Evolutionary conservation across 2,113 vertebrate species (phyloP), one percentile per base, ranked within the genome.

Genomic region (Eurypyga helias): DNA sequence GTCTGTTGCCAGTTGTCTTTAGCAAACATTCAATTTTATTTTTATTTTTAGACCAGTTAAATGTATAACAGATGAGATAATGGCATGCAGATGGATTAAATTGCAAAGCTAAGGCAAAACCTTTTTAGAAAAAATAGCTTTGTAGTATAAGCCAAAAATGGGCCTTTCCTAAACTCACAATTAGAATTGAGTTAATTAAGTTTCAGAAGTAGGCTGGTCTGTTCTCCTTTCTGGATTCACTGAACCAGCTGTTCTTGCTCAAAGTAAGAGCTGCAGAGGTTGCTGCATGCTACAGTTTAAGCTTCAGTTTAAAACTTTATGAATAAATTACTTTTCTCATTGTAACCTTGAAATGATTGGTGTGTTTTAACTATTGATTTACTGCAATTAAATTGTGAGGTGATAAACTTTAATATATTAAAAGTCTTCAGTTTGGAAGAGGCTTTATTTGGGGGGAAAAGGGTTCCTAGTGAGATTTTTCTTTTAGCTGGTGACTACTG

Each of bases 21-120:
- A 96, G 62, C 76, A 96, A 96, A 94, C 90, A 94, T 93, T 88
- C 83, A 94, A 92, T 96, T 97, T 96, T 83, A 90, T 0, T 80
- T 85, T 96, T 95, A 96, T 96, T 96, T 97, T 96, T 97, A 96
- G 95, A 81, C 26, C 60, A 67, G 85, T 94, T 95, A 97, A 94
- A 97, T 96, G 80, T 81, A 11, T 89, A 94, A 92, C 96, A 97
- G 97, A 96, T 95, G 97, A 96, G 92, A 94, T 95, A 96, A 97
- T 96, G 88, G 93, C 90, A 93, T 90, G 83, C 95, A 96, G 95
- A 97, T 90, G 95, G 93, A 95, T 95, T 92, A 87, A 95, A 88
- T 93, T 95, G 88, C 95, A 95, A 93, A 89, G 88, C 93, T 89
- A 92, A 96, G 92, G 80, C 90, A 96, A 95, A 97, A 94, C 43